Percentiles rank a stretch among this genome's conserved stretches.
These are phyloP conservation scores for Dipodomys spectabilis DNA, from an alignment of 2,113 vertebrate genomes.

Conservation along the genomic window DNA sequence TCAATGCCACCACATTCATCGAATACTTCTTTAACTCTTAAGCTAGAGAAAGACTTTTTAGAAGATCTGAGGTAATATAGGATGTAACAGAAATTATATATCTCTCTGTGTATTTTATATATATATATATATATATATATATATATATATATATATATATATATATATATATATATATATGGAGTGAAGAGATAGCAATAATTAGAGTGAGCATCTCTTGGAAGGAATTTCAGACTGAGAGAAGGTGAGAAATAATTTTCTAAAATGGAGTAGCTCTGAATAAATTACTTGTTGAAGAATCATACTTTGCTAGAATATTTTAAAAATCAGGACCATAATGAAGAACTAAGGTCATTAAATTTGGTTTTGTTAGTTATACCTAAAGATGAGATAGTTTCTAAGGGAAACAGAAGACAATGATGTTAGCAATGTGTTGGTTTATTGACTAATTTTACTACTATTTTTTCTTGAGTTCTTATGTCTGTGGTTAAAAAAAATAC, in stretches of 20 bases:
- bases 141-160: too few relatives aligned
- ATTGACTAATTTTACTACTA: neutral
- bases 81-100: too few relatives aligned
- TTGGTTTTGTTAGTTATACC: neutral
- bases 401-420: neutral
- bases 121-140: too few relatives aligned
- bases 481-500: neutral
- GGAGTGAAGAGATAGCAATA: too few relatives aligned
- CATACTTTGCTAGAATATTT: neutral
- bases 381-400: neutral
- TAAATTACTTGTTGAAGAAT: neutral
- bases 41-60: too few relatives aligned
- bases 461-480: neutral
- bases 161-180: too few relatives aligned
- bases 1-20: neutral
- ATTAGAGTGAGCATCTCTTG: too few relatives aligned
- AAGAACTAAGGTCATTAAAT: neutral
- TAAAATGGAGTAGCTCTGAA: neutral
- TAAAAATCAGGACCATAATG: neutral
- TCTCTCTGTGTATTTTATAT: too few relatives aligned
- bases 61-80: too few relatives aligned
- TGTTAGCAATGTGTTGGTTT: neutral
- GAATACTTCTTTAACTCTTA: too few relatives aligned
- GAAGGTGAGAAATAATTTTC: neutral
- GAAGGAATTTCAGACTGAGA: too few relatives aligned